Percentiles rank a stretch among this genome's conserved stretches.
Evolutionary conservation across 2,888 invertebrate species (phyloP).

Genomic region (Tachina fera): DNA sequence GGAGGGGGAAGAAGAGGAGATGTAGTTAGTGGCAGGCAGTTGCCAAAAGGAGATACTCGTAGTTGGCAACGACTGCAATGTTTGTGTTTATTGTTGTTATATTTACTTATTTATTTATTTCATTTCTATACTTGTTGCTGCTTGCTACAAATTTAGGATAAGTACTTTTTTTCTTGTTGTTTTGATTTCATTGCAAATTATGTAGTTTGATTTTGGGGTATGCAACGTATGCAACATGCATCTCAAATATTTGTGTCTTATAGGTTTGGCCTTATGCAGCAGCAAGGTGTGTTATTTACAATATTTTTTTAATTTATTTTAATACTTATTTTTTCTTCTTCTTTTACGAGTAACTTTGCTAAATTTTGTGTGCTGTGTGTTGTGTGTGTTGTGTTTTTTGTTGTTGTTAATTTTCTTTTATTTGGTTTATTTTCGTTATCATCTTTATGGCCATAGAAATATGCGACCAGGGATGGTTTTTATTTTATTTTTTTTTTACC

Average conservation of each 20-base stretch:
- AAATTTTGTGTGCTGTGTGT: conserved; percentile 53
- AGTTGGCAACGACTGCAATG: conserved; percentile 10
- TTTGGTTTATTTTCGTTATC: conserved; percentile 52
- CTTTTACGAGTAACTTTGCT: conserved; percentile 46
- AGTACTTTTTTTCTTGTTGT: conserved; percentile 11
- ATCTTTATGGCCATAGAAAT: conserved; percentile 59
- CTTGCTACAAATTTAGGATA: conserved; percentile 47
- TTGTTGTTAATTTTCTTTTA: conserved; percentile 22
- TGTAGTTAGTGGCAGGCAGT: conserved; percentile 19
- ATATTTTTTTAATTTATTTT: conserved; percentile 64
- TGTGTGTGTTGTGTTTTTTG: not conserved
- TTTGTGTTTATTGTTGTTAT: conserved; percentile 50
- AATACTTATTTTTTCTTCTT: not conserved
- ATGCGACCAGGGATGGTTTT: conserved; percentile 62
- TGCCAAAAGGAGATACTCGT: conserved; percentile 35
- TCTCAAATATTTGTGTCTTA: conserved; percentile 62
- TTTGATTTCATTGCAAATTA: conserved; percentile 55
- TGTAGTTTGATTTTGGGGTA: conserved; percentile 64
- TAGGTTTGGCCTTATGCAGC: conserved; percentile 65
- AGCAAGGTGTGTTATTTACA: conserved; percentile 71
- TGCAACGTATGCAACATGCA: conserved; percentile 65
- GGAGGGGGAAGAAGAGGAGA: no score
- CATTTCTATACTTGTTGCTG: conserved; percentile 19
- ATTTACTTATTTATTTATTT: conserved; percentile 41
- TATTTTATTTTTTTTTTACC: not conserved